Base-by-base conservation (phyloP, 2,113 vertebrate species). In the Gallinago media region DNA sequence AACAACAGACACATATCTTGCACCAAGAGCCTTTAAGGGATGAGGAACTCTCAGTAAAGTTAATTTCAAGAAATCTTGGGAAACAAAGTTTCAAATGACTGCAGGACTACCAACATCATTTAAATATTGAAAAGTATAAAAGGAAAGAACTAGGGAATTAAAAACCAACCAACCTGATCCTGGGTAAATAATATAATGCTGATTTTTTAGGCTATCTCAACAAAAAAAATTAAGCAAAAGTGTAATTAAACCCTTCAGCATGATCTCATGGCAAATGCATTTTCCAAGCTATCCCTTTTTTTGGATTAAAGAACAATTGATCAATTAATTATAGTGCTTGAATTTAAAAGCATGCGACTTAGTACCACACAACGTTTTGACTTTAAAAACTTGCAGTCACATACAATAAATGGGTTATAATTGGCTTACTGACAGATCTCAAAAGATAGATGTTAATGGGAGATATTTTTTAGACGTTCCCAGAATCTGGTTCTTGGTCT, bases 1-100 rank as follows among this genome's bases (percentile, higher is more conserved):
- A 96, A 96, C 93, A 96, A 95, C 95, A 96, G 92, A 79, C 49
- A 95, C 18, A 72, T 56, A 93, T 89, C 65, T 82, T 94, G 71
- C 46, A 96, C 81, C 62, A 88, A 70, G 46, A 85, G 62, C 23
- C 50, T 89, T 79, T 44, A 94, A 91, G 40, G 22, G 87, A 94
- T 72, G 34, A 96, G 55, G 87, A 89, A 82, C 36, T 89, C 80
- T 68, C 62, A 72, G 34, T 34, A 88, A 94, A 96, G 87, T 92
- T 92, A 89, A 90, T 92, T 93, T 80, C 82, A 90, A 80, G 19
- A 83, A 87, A 85, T 87, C 74, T 75, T 72, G 58, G 25, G 66
- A 50, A 89, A 88, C 6, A 84, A 94, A 75, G 85, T 54, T 76
- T 58, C 12, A 82, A 23, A 73, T 31, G 29, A 49, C n/a, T 75